phyloP scores from a whole-genome alignment of 2,113 vertebrate species.

The Amblyornis subalaris region DNA sequence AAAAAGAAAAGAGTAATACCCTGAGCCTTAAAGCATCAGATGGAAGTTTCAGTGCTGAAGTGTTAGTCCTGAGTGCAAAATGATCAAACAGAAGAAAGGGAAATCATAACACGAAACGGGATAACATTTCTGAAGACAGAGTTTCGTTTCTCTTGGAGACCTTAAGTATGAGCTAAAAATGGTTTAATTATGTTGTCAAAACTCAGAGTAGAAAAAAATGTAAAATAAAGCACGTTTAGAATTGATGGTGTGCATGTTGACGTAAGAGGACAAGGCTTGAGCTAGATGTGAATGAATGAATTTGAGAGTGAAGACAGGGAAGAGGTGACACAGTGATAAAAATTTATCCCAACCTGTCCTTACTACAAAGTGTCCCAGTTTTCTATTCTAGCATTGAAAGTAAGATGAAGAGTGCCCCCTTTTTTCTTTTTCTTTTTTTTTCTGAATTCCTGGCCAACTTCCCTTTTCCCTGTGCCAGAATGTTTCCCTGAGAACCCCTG shows the following conservation, averaged over 20 bases:
- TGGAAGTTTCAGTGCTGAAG: neutral
- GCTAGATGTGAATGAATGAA: constrained; percentile 18
- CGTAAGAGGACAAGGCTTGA: neutral
- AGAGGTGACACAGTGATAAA: constrained; percentile 1
- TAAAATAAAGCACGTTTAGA: neutral
- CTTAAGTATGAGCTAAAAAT: neutral
- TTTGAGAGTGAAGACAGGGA: neutral
- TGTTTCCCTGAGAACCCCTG: constrained; percentile 42
- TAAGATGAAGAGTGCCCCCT: neutral
- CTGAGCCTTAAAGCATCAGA: neutral
- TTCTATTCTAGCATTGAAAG: constrained; percentile 7
- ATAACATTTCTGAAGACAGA: neutral
- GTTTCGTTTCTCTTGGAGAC: neutral
- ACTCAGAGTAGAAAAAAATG: neutral
- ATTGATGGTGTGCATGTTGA: neutral
- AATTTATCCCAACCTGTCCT: constrained; percentile 25
- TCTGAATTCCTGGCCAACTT: constrained; percentile 8
- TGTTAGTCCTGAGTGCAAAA: neutral
- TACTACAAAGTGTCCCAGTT: constrained; percentile 34
- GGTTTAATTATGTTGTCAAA: neutral
- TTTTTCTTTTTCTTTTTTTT: neutral
- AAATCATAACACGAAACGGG: neutral
- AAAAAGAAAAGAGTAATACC: neutral
- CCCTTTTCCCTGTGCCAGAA: constrained; percentile 14
- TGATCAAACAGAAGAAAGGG: neutral